phyloP scores from a whole-genome alignment of 2,888 invertebrate genomes.

The Tethea ocularis region DNA sequence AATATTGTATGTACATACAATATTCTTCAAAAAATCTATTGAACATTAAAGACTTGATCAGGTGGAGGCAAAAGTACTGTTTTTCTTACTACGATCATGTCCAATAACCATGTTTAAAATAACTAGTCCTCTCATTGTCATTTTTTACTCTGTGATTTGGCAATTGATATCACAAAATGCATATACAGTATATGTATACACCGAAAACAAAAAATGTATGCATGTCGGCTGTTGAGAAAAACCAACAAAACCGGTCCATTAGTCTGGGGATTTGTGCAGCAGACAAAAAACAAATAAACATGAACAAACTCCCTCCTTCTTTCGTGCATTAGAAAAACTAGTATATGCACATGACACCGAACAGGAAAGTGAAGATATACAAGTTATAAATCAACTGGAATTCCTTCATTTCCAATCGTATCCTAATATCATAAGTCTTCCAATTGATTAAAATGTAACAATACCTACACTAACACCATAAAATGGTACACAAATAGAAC shows the following conservation, averaged over 20 bases:
- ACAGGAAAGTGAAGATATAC: background rate
- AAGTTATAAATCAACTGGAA: background rate
- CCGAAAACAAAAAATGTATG: conserved; percentile 44
- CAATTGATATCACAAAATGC: background rate
- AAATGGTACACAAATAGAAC: background rate
- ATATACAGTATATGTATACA: background rate
- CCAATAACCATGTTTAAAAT: background rate
- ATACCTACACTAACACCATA: background rate
- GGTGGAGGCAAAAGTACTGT: background rate
- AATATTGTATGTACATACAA: too few species aligned
- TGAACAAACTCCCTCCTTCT: conserved; percentile 41
- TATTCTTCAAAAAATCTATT: conserved; percentile 21
- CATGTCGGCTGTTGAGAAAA: conserved; percentile 52
- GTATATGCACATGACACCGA: conserved; percentile 10
- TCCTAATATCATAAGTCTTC: too few species aligned
- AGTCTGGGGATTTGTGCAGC: conserved; percentile 52
- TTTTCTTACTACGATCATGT: background rate
- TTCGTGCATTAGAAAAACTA: conserved; percentile 44
- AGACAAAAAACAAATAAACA: conserved; percentile 66
- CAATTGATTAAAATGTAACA: background rate
- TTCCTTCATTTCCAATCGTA: too few species aligned
- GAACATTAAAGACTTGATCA: conserved; percentile 28
- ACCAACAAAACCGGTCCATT: conserved; percentile 69
- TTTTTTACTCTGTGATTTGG: background rate
- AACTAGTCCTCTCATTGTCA: background rate